These are phyloP conservation scores for Tragelaphus scriptus DNA, from an alignment of 2,113 vertebrate species.

Conservation along the genomic window DNA sequence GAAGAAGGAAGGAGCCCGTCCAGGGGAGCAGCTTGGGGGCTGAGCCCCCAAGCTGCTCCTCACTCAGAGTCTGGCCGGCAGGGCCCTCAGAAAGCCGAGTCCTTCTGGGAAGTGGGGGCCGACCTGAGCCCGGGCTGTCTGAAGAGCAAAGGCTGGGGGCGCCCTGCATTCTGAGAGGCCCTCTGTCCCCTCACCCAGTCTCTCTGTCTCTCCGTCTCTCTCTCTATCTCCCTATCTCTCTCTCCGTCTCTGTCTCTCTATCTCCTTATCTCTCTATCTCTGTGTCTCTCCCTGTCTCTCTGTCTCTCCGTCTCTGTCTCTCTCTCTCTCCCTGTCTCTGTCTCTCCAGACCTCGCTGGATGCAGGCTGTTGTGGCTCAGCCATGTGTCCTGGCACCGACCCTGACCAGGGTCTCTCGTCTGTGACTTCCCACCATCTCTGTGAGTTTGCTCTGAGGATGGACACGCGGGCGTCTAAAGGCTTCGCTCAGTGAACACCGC, in stretches of 20 bases:
- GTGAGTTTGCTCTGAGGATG: neutral
- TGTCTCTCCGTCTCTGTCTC: too few species aligned
- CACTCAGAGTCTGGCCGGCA: neutral
- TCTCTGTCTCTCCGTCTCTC: neutral
- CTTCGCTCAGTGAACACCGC: too few species aligned
- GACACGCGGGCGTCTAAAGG: neutral
- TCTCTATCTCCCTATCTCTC: too few species aligned
- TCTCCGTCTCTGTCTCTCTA: too few species aligned
- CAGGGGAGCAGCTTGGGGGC: neutral
- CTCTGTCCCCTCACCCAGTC: fast-evolving
- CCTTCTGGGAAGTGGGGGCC: neutral
- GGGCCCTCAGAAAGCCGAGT: neutral
- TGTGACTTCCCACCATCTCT: neutral
- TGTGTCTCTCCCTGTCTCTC: too few species aligned
- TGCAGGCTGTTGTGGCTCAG: too few species aligned
- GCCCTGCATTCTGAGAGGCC: fast-evolving
- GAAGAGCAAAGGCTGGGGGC: neutral
- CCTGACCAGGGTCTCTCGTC: neutral
- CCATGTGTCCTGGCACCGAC: neutral
- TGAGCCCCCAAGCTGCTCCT: neutral
- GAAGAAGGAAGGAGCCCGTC: neutral
- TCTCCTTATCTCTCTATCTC: neutral
- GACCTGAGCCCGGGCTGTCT: neutral
- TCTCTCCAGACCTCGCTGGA: neutral
- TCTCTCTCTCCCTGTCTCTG: neutral